Evolutionary conservation across 2,113 vertebrate genomes (phyloP), one percentile per base, ranked within the genome.

Genomic region (Malurus alboscapulatus): DNA sequence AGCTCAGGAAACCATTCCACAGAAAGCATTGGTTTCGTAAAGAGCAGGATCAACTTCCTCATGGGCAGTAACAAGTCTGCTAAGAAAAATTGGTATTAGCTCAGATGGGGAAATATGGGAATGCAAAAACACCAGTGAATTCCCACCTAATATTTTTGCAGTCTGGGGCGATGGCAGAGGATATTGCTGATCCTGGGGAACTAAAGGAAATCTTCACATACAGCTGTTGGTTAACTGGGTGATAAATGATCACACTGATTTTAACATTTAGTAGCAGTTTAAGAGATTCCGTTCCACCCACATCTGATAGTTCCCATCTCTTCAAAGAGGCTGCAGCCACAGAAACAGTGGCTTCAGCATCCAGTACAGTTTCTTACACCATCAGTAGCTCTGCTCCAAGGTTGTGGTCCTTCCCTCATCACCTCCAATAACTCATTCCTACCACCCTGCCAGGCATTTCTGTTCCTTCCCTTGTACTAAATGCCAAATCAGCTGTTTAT

Each of bases 401-500:
- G 45, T 55, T 66, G 54, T 66, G 84, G 24, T 77, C 69, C 65
- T 94, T 67, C 53, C 57, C 72, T 45, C 53, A 54, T 72, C 87
- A 84, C 53, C 66, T 94, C 81, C 81, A 68, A 40, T 81, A 87
- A 91, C n/a, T 92, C 93, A 89, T 91, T 94, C 84, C 81, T 84
- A 92, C 78, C 89, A 68, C 69, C 73, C 78, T 95, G 81, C 74
- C 84, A 92, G 48, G 62, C 2, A 0, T 63, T 95, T 87, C 93
- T 7, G 0, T 38, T 92, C 87, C 73, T 84, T 87, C 54, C 82
- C 89, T 53, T 45, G n/a, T 78, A 81, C 77, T 87, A 82, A 94
- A 94, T 53, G 92, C 90, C 93, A 95, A 29, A 95, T 75, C 90
- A 95, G 89, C 87, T 95, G 69, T 91, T 96, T 95, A 63, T 57